These are phyloP conservation scores for Chionis minor DNA, from an alignment of 2,113 vertebrate genomes.

Conservation along the genomic window DNA sequence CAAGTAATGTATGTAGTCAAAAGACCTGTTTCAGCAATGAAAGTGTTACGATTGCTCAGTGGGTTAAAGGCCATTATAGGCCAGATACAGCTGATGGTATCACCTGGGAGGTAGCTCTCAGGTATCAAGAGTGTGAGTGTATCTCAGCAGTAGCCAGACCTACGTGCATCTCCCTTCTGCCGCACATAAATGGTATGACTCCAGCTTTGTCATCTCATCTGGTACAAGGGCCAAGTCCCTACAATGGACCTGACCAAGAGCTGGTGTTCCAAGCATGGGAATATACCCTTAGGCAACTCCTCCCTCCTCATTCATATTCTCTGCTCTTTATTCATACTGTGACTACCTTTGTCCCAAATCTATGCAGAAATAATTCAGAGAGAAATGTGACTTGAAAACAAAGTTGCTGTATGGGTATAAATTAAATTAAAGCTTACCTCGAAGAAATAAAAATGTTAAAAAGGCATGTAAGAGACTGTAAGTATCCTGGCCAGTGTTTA, in stretches of 20 bases:
- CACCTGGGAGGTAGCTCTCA: background rate
- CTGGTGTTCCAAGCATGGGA: background rate
- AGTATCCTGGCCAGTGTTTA: background rate
- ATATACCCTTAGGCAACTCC: background rate
- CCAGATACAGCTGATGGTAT: background rate
- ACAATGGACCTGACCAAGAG: background rate
- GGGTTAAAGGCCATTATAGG: background rate
- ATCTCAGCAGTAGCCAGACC: background rate
- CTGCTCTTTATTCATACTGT: background rate
- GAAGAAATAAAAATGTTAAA: background rate
- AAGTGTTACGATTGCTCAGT: background rate
- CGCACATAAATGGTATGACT: background rate
- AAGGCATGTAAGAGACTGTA: background rate
- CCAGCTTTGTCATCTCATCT: background rate
- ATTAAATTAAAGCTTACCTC: background rate
- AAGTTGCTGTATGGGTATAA: background rate
- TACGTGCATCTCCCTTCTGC: background rate
- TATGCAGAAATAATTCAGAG: background rate
- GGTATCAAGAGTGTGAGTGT: background rate
- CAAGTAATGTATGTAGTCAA: background rate
- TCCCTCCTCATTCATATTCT: background rate
- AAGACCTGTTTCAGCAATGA: background rate
- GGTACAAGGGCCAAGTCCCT: background rate
- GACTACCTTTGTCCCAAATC: background rate
- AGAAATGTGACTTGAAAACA: background rate